Evolutionary conservation across 2,888 invertebrate species (phyloP), one percentile per base, ranked within the genome.

Genomic region (Phortica okadai): DNA sequence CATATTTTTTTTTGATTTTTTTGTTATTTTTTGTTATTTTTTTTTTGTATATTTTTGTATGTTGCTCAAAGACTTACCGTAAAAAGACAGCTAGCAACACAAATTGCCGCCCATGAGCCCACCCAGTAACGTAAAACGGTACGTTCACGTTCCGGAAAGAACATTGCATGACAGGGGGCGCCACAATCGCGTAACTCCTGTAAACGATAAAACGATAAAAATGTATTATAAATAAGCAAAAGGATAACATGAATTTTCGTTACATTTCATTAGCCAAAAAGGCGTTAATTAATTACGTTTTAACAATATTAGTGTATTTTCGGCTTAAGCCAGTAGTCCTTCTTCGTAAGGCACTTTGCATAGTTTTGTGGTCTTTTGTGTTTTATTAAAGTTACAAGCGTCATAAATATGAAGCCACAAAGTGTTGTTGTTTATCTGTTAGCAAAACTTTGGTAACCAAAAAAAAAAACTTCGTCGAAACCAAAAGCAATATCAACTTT

Each of bases 81-180:
- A 92, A 99, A 98, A 76, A 98, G 93, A 83, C 99, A 98, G 83
- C 98, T 98, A 4, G 95, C 93, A 58, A 97, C 94, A 90, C 99
- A 99, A 67, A 98, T 92, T 67, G 96, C 94, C 5, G 98, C 97
- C 97, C 98, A 98, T 73, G 96, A 95, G 74, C 98, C 97, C 81
- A 99, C 96, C 98, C 99, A 99, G 74, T 96, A 93, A 83, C 96
- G 94, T 0, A 98, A 94, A 89, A 98, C 97, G 72, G 94, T 94
- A 77, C 96, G 94, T 89, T 98, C 96, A 81, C 94, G 94, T 84
- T 95, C 94, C 74, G 94, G 95, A 91, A 98, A 98, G 92, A 98
- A 97, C 96, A 98, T 96, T 85, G 96, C 95, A 90, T 96, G 95
- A 90, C 98, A 99, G 0, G 98, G 98, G 6, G 97, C 96, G 50